These are phyloP conservation scores for Lasioglossum villosulum DNA, from an alignment of 2,888 invertebrate species.

Conservation along the genomic window DNA sequence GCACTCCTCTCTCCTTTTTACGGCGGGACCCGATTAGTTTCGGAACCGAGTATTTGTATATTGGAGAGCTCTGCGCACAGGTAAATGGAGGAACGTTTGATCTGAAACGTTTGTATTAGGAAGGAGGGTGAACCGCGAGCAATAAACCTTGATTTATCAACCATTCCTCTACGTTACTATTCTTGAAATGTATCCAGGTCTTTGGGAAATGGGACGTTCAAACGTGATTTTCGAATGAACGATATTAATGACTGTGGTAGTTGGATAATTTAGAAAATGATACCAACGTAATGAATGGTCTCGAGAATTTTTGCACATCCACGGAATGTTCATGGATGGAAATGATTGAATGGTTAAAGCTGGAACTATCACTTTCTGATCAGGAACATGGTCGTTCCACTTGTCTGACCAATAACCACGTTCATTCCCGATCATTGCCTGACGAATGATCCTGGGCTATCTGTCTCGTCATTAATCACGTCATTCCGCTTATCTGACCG, in stretches of 20 bases:
- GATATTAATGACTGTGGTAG: too few relatives aligned
- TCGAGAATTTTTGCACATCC: too few relatives aligned
- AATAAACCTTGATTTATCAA: neutral
- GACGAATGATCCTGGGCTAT: neutral
- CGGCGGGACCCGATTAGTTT: slow-evolving; percentile 42
- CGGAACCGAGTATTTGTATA: slow-evolving; percentile 5
- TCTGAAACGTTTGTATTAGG: neutral
- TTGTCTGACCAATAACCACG: neutral
- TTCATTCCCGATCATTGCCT: neutral
- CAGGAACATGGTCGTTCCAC: neutral
- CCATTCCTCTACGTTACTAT: neutral
- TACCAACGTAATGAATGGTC: too few relatives aligned
- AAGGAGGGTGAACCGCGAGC: neutral
- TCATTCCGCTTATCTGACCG: neutral
- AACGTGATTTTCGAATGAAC: too few relatives aligned
- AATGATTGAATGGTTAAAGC: neutral
- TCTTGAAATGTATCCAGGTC: too few relatives aligned
- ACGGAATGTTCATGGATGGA: too few relatives aligned
- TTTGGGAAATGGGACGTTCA: too few relatives aligned
- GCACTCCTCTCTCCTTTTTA: neutral
- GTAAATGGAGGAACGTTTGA: slow-evolving; percentile 1
- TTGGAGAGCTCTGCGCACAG: neutral
- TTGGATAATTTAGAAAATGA: too few relatives aligned
- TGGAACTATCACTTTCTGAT: neutral
- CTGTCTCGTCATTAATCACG: neutral